Evolutionary conservation across 2,888 invertebrate genomes (phyloP), one percentile per base, ranked within the genome.

Genomic region (Pharmacophagus antenor): DNA sequence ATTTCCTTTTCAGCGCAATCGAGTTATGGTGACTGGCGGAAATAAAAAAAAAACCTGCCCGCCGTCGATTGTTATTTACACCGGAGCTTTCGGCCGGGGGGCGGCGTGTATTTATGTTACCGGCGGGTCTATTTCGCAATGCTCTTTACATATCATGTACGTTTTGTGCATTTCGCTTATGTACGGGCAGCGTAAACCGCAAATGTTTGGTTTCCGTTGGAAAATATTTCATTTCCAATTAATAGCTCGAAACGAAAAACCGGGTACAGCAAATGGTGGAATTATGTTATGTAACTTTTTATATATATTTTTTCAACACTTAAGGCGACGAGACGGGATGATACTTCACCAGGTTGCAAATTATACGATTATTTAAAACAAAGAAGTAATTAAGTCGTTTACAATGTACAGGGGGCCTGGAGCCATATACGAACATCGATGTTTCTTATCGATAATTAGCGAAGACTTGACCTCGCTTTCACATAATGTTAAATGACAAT

Each of bases 31-130:
- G 15, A 27, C 25, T 27, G 37, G n/a, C 18, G 7, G 10, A 10
- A 44, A 44, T 20, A 17, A 55, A n/a, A 41, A 25, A 54, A 55
- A 42, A 41, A 46, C n/a, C 41, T 20, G 6, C 21, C 58, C 54
- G 63, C 57, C 20, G 10, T 54, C 50, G 67, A 65, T 65, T 62
- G 31, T 67, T 15, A 58, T 66, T 70, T 70, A 56, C 23, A 63
- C 58, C 69, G 31, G 48, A n/a, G 22, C 61, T 62, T 55, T 63
- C 60, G 62, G 73, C 79, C 71, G 65, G 67, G 69, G 76, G 77
- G 69, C 71, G 72, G 72, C 74, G 74, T 74, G 72, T 77, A 74
- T 76, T 77, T 74, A 70, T 73, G 70, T 70, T 76, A 76, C 71
- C 66, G 67, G 67, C 70, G 71, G 69, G 71, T 71, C 69, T 65